Evolutionary conservation across 64 coral and sea anemone species (phyloP), one percentile per base, ranked within the genome.

Genomic region (Pocillopora verrucosa): DNA sequence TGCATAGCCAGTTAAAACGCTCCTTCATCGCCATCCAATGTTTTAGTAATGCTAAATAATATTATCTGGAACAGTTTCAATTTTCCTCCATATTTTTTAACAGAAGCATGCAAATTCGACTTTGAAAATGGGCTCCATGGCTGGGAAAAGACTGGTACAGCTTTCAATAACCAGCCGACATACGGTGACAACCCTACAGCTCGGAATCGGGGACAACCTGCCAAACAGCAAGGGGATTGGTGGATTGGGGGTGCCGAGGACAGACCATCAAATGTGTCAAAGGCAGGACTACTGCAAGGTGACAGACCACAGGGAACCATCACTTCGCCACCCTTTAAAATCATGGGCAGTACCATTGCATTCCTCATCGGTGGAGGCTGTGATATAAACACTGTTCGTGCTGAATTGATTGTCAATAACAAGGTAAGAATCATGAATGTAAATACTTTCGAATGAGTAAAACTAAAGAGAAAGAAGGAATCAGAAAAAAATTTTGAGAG

Each of bases 101-200:
- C 22, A 25, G 25, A 70, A 12, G 76, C 13, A 12, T 76, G 74
- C 74, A 76, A 76, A 36, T 87, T 87, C 62, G 84, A 87, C 57
- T 87, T 87, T 58, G 84, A 87, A 57, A 37, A 74, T 30, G 68
- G 84, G 26, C 73, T 87, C 16, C 67, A 41, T 34, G 65, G 9
- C 84, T 87, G 84, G 84, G 58, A 73, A 12, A 85, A 85, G 24
- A 85, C 82, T n/a, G 82, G 82, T 16, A 45, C 61, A 13, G 82
- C 63, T 1, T 85, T 85, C 67, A 85, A 51, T n/a, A 67, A 62
- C 80, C 80, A 84, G 60, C 41, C 41, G 41, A 51, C 41, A 3
- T 51, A 84, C 61, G 80, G 80, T 34, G 80, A 84, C 58, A 84
- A 84, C 25, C 60, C 60, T 0, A 86, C 63, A 6, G 82, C 82